Conservation (phyloP, 2,797 vertebrate genomes). For the Clarias laeviceps region DNA sequence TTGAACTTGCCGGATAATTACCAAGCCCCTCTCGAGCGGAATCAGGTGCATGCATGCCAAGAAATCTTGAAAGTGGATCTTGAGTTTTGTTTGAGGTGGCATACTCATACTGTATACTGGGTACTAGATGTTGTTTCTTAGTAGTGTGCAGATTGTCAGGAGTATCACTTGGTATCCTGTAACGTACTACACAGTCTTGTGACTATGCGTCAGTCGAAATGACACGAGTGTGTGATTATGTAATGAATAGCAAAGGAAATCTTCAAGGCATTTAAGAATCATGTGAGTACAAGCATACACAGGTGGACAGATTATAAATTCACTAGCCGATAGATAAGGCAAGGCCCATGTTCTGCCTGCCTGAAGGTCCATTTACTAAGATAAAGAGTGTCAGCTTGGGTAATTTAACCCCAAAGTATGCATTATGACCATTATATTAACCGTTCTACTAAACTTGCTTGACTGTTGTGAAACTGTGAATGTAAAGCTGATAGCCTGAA, state of each 20-base stretch:
- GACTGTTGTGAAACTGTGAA: background rate
- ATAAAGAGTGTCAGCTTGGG: background rate
- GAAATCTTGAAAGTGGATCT: slow-evolving; percentile 22
- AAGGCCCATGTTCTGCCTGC: background rate
- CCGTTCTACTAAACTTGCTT: too few relatives aligned
- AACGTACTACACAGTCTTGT: background rate
- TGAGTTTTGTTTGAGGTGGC: background rate
- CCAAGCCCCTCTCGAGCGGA: slow-evolving; percentile 21
- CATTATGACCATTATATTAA: background rate
- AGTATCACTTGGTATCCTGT: background rate
- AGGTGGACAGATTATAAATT: background rate
- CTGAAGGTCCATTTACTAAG: background rate
- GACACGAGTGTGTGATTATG: background rate
- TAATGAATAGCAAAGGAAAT: background rate
- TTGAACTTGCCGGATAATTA: slow-evolving; percentile 43
- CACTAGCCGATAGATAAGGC: background rate
- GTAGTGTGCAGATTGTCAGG: background rate
- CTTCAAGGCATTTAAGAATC: background rate
- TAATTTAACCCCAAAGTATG: background rate
- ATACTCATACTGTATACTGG: background rate
- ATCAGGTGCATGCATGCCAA: slow-evolving; percentile 29
- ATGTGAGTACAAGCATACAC: background rate
- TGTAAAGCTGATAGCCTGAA: background rate
- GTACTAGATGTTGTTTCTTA: background rate
- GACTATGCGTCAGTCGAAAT: background rate